Base-by-base conservation (phyloP, 2,113 vertebrate species). In the Vulpes lagopus region DNA sequence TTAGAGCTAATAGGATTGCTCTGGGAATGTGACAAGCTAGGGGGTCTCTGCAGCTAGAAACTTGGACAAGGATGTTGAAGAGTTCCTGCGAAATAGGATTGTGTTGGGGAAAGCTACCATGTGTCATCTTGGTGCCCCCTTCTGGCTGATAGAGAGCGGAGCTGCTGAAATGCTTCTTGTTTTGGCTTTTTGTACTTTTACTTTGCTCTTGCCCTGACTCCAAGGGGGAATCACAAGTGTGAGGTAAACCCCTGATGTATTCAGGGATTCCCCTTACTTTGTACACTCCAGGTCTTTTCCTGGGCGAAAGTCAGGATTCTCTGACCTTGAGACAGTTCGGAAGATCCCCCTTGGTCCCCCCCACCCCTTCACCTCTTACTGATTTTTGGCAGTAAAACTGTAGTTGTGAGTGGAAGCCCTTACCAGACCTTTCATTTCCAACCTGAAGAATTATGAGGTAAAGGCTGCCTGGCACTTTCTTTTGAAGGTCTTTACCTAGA, bases 51-150 rank as follows among this genome's bases (percentile, higher is more conserved):
- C 12, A 32, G 53, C 20, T 51, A 17, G 76, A 81, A 80, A 78
- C 38, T 65, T 65, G 83, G 49, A 25, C 74, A 86, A 32, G 53
- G 55, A 23, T 22, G 0, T 32, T 73, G 59, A 62, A 17, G 27
- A 17, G 11, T 38, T 43, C 71, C 67, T 22, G 27, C 1, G 2
- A 32, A 60, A 27, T 3, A 2, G 43, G 5, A 59, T 19, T 25
- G 1, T 15, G 23, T 57, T 27, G 14, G 49, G 60, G 60, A 55
- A 67, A 84, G 53, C 53, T 5, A 64, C n/a, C 62, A 19, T 5
- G 2, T 78, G 96, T 90, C 0, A 0, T 88, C 3, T 78, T 96
- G 93, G 80, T 92, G 88, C 97, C 97, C 96, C 43, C 98, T 97
- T 51, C 84, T 97, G 98, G 98, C 92, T 67, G n/a, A 35, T 38